These are phyloP conservation scores for Hydrolagus colliei DNA, from an alignment of 2,797 vertebrate genomes.

Conservation along the genomic window DNA sequence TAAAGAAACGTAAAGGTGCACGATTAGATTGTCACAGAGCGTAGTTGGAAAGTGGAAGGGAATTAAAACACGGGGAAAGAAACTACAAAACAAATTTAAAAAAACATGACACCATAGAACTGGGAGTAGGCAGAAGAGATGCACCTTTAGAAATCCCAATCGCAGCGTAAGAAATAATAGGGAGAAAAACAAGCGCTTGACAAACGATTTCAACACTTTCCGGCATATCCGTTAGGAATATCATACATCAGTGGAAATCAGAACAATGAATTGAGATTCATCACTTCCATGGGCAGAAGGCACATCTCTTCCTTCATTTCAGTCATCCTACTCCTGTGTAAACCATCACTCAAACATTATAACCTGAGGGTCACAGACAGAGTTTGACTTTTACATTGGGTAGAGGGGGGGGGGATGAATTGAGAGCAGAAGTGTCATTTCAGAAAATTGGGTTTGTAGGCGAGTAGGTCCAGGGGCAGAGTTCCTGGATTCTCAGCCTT, in stretches of 20 bases:
- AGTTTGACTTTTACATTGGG: too few relatives aligned
- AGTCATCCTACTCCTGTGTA: not conserved
- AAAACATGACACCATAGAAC: not conserved
- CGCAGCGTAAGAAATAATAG: not conserved
- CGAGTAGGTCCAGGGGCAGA: too few relatives aligned
- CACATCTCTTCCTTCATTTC: not conserved
- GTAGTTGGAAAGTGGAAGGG: not conserved
- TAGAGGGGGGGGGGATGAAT: too few relatives aligned
- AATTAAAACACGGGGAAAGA: not conserved
- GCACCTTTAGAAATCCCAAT: not conserved
- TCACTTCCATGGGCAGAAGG: not conserved
- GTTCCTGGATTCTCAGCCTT: too few relatives aligned
- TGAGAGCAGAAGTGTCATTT: too few relatives aligned
- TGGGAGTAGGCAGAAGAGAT: conserved; percentile 5
- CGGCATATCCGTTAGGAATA: not conserved
- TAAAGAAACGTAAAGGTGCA: not conserved
- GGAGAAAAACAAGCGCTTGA: not conserved
- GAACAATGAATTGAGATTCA: not conserved
- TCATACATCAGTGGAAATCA: not conserved
- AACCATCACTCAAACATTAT: not conserved
- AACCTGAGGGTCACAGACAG: not conserved
- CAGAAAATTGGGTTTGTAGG: too few relatives aligned
- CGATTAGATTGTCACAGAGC: conserved; percentile 10
- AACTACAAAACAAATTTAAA: not conserved
- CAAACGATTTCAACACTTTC: conserved; percentile 5